These are phyloP conservation scores for Lasius platythorax DNA, from an alignment of 2,888 invertebrate species.

Conservation along the genomic window DNA sequence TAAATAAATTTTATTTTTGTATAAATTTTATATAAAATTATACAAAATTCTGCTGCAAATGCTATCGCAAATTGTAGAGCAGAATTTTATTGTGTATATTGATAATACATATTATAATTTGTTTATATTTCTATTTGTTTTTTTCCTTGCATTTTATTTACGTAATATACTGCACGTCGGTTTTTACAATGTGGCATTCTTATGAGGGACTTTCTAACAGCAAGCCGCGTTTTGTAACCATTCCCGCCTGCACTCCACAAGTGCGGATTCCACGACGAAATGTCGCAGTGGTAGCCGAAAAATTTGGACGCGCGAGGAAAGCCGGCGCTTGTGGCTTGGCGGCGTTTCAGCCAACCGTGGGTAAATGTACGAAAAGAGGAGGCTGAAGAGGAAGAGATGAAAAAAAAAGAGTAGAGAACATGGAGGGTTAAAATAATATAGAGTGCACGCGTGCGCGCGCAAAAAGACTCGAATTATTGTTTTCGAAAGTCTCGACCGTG, in stretches of 20 bases:
- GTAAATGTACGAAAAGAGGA: conserved; percentile 61
- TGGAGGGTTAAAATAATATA: conserved; percentile 56
- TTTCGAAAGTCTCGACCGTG: conserved; percentile 16
- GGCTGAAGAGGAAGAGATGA: conserved; percentile 39
- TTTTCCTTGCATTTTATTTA: background rate
- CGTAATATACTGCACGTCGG: background rate
- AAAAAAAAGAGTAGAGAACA: conserved; percentile 23
- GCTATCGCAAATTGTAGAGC: background rate
- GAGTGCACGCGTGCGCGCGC: conserved; percentile 16
- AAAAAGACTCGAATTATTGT: conserved; percentile 45
- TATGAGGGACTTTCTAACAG: conserved; percentile 2
- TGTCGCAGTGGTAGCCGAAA: conserved; percentile 64
- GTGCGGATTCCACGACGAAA: conserved; percentile 58
- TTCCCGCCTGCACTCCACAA: conserved; percentile 1
- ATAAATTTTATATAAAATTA: background rate
- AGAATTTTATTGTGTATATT: background rate
- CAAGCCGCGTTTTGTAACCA: conserved; percentile 9
- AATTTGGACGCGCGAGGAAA: conserved; percentile 72
- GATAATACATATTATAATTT: background rate
- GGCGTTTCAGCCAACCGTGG: conserved; percentile 77
- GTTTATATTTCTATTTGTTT: background rate
- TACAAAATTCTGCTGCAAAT: background rate
- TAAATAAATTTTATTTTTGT: background rate
- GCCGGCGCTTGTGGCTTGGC: conserved; percentile 83
- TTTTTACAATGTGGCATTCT: conserved; percentile 21